phyloP scores from a whole-genome alignment of 2,797 vertebrate species.

The Hemibagrus guttatus region DNA sequence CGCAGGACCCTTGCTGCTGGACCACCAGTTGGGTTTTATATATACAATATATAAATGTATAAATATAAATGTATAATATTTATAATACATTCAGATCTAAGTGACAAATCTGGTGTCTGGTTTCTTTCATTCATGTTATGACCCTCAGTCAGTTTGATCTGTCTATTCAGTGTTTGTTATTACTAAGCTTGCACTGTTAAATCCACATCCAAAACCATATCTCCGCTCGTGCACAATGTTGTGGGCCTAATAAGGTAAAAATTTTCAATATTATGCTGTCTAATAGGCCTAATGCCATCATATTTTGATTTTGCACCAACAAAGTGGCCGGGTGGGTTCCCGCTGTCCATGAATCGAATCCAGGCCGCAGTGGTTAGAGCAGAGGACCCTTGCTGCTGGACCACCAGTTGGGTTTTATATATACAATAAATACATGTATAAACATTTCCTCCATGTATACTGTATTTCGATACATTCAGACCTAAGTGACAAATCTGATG shows the following conservation, averaged over 20 bases:
- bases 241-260: neutral
- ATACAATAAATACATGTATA: no score
- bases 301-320: no score
- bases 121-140: neutral
- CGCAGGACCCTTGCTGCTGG: no score
- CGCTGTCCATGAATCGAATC: no score
- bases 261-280: slow-evolving; percentile 11
- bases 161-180: neutral
- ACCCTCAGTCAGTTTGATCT: neutral
- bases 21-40: no score
- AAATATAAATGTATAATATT: neutral
- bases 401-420: no score
- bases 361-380: no score
- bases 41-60: no score
- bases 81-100: neutral
- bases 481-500: neutral
- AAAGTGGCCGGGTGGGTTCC: no score
- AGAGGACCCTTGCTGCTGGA: no score
- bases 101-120: neutral
- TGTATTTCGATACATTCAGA: neutral
- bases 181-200: neutral
- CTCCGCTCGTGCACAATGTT: neutral
- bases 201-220: neutral
- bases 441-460: no score
- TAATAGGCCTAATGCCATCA: slow-evolving; percentile 28